phyloP scores from a whole-genome alignment of 2,888 invertebrate genomes.

The Temnothorax unifasciatus region DNA sequence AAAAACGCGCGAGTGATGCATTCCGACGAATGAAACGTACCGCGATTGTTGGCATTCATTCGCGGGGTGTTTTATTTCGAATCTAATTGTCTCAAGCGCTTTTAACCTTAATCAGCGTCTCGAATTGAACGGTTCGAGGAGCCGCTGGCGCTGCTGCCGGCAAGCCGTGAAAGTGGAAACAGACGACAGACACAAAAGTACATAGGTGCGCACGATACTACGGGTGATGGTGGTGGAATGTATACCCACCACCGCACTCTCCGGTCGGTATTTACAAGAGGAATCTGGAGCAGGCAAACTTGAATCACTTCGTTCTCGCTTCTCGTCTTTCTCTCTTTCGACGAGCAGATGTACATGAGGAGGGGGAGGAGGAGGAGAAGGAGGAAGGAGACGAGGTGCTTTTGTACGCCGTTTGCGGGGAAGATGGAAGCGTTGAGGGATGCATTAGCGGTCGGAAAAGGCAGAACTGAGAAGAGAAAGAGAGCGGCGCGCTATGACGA shows the following conservation, averaged over 20 bases:
- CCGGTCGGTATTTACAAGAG: conserved; percentile 73
- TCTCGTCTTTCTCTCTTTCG: conserved; percentile 54
- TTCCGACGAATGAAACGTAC: conserved; percentile 15
- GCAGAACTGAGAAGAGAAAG: conserved; percentile 29
- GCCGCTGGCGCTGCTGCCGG: conserved; percentile 36
- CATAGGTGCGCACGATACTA: conserved; percentile 15
- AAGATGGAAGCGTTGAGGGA: conserved; percentile 55
- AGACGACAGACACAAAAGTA: conserved; percentile 57
- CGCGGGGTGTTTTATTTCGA: conserved; percentile 1
- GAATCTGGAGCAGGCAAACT: conserved; percentile 75
- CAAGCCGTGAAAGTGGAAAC: conserved; percentile 62
- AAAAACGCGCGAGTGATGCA: neutral
- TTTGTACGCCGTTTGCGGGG: conserved; percentile 64
- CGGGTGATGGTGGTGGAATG: conserved; percentile 6
- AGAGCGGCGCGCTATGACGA: neutral
- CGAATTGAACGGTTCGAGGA: conserved; percentile 50
- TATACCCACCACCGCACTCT: conserved; percentile 46
- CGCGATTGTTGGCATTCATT: conserved; percentile 32
- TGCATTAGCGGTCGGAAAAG: conserved; percentile 74
- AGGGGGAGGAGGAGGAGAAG: neutral
- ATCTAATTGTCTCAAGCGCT: conserved; percentile 26
- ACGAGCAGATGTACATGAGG: conserved; percentile 62
- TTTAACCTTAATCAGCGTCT: conserved; percentile 44
- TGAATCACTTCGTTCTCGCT: conserved; percentile 68
- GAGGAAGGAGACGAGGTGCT: conserved; percentile 22